Evolutionary conservation across 2,888 invertebrate genomes (phyloP).

Genomic region (Pasiphila rectangulata): DNA sequence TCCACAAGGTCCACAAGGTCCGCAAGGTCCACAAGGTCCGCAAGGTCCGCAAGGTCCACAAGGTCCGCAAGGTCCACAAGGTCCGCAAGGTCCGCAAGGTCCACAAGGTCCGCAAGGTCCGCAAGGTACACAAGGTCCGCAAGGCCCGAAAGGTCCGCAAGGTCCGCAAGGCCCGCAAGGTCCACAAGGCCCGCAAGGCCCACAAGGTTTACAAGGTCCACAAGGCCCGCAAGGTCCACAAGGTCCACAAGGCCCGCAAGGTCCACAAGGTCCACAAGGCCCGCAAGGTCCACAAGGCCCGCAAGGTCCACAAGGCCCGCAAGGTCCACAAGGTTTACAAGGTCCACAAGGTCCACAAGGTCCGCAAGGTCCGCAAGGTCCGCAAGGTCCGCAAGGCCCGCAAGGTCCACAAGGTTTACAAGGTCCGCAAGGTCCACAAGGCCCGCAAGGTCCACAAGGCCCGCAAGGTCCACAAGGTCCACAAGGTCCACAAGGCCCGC

Average conservation of each 20-base stretch:
- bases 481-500: constrained; percentile 51
- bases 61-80: constrained; percentile 40
- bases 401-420: constrained; percentile 44
- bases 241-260: constrained; percentile 36
- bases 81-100: constrained; percentile 53
- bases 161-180: constrained; percentile 20
- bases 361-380: constrained; percentile 39
- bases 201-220: constrained; percentile 47
- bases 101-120: constrained; percentile 40
- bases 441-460: constrained; percentile 34
- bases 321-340: constrained; percentile 40
- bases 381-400: constrained; percentile 41
- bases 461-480: constrained; percentile 46
- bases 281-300: constrained; percentile 44
- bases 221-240: constrained; percentile 28
- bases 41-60: constrained; percentile 36
- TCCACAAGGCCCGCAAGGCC: constrained; percentile 30
- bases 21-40: constrained; percentile 43
- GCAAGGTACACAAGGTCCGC: constrained; percentile 39
- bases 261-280: constrained; percentile 40
- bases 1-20: constrained; percentile 38
- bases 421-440: constrained; percentile 39
- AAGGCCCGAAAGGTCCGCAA: constrained; percentile 29
- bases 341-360: constrained; percentile 46
- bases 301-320: constrained; percentile 41